phyloP scores from a whole-genome alignment of 2,797 vertebrate species.

The Acrossocheilus wenchowensis region DNA sequence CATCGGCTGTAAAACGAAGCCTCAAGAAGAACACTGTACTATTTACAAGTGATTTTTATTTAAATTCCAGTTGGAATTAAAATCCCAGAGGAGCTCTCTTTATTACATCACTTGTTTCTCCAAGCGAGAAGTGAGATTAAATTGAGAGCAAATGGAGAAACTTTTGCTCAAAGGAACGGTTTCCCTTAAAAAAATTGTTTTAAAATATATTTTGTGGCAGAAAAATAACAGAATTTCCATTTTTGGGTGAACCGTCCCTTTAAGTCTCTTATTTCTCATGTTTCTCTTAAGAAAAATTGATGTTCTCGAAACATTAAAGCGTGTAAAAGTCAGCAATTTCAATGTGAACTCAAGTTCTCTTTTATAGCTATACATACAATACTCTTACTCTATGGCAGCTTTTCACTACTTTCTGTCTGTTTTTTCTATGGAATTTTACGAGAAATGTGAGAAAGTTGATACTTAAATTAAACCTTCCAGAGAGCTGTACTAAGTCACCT shows the following conservation, averaged over 20 bases:
- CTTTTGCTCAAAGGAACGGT: background rate
- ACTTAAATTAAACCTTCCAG: background rate
- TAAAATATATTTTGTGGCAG: background rate
- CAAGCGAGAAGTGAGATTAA: background rate
- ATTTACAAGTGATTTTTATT: constrained; percentile 55
- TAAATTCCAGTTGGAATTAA: constrained; percentile 10
- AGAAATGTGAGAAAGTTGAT: background rate
- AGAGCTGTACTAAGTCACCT: background rate
- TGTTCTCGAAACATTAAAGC: background rate
- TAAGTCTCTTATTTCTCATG: background rate
- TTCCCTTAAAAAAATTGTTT: background rate
- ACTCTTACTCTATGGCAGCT: background rate
- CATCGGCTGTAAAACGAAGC: constrained; percentile 4
- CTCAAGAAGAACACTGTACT: constrained; percentile 30
- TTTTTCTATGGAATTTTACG: background rate
- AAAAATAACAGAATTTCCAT: no score
- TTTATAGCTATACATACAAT: background rate
- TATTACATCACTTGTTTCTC: background rate
- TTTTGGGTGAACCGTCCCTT: background rate
- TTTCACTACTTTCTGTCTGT: background rate
- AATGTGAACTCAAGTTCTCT: background rate
- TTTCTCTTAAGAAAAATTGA: background rate
- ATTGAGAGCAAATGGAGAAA: background rate
- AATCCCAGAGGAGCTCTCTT: background rate
- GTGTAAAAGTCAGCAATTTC: background rate